These are phyloP conservation scores for Lasioglossum albipes DNA, from an alignment of 1,140 invertebrate genomes.

Conservation along the genomic window DNA sequence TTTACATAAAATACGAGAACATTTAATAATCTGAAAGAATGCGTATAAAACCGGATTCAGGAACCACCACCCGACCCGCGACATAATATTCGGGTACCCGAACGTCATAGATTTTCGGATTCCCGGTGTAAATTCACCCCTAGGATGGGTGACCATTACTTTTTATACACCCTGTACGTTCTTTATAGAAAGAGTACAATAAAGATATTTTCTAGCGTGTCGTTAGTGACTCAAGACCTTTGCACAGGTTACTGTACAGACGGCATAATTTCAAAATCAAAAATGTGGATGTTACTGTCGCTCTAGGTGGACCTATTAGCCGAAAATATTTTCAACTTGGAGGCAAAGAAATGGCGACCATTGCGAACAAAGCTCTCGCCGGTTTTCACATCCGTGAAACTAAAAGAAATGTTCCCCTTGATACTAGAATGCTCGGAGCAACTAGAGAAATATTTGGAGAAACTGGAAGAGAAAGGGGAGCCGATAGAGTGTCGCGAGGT, in stretches of 20 bases:
- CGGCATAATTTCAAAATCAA: not conserved
- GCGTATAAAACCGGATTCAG: no score
- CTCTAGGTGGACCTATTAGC: constrained; percentile 62
- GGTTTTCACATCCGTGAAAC: constrained; percentile 38
- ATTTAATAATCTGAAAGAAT: no score
- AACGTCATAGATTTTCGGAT: no score
- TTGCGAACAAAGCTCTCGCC: constrained; percentile 78
- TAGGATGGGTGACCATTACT: no score
- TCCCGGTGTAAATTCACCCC: no score
- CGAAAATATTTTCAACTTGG: constrained; percentile 70
- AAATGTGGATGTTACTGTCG: not conserved
- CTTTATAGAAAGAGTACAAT: not conserved
- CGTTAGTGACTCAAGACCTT: constrained; percentile 48
- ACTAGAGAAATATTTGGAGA: constrained; percentile 70
- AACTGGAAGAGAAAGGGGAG: constrained; percentile 60
- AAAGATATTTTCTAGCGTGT: not conserved
- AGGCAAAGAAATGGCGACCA: constrained; percentile 77
- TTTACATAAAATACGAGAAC: no score
- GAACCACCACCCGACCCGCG: no score
- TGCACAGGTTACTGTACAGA: not conserved
- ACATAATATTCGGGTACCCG: no score
- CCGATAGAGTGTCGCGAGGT: constrained; percentile 78
- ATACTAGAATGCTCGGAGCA: constrained; percentile 66
- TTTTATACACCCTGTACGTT: no score
- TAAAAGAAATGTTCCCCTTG: constrained; percentile 73